Conservation (phyloP, 2,888 invertebrate genomes). For the Strigamia maritima region DNA sequence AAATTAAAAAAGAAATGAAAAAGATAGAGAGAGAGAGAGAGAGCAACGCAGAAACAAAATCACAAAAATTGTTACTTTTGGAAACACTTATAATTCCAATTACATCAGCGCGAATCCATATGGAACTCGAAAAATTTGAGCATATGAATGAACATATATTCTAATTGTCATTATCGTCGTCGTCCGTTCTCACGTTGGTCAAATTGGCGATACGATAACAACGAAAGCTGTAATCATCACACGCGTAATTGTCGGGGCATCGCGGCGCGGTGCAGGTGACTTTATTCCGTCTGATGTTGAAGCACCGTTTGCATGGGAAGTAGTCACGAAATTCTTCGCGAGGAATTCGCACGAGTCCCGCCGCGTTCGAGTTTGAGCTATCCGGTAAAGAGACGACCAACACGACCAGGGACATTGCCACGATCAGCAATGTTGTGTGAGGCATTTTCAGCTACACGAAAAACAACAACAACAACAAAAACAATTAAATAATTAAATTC, state of each 20-base stretch:
- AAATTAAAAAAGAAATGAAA: not conserved
- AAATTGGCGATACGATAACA: conserved; percentile 41
- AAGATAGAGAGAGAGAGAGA: not conserved
- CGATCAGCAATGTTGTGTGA: not conserved
- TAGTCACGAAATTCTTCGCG: conserved; percentile 38
- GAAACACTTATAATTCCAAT: not conserved
- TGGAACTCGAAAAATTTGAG: too few species aligned
- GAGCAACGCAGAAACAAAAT: not conserved
- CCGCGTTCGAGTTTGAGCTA: too few species aligned
- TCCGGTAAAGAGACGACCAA: not conserved
- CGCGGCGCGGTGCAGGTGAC: conserved; percentile 40
- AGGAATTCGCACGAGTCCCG: not conserved
- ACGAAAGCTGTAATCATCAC: conserved; percentile 39
- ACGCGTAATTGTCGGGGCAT: conserved; percentile 41
- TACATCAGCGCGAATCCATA: too few species aligned
- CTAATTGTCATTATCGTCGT: conserved; percentile 33
- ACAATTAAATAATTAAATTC: not conserved
- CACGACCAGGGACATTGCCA: not conserved
- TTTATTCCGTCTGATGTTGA: conserved; percentile 37
- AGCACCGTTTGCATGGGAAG: conserved; percentile 42
- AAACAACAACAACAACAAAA: not conserved
- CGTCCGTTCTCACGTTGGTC: conserved; percentile 36
- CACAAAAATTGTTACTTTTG: not conserved
- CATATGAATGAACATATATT: not conserved
- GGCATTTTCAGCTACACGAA: not conserved